Evolutionary conservation across 2,113 vertebrate genomes (phyloP).

Genomic region (Hemichromis elongatus): DNA sequence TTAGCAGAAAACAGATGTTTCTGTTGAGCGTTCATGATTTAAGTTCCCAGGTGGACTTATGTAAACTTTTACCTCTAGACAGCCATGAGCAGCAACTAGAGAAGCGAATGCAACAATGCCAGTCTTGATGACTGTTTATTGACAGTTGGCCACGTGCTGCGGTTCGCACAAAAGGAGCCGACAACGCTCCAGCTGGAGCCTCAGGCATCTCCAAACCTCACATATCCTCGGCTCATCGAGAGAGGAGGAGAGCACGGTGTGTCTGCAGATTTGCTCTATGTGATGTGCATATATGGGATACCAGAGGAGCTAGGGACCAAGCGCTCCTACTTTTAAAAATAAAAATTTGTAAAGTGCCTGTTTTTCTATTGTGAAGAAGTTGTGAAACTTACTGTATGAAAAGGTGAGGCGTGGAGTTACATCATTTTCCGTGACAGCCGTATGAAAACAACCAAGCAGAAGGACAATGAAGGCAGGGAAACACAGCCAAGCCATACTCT

Average conservation of each 20-base stretch:
- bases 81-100: not conserved
- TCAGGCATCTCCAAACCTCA: constrained; percentile 3
- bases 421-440: constrained; percentile 53
- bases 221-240: not conserved
- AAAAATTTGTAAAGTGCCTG: not conserved
- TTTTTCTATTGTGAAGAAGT: not conserved
- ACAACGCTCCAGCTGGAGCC: constrained; percentile 2
- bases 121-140: constrained; percentile 11
- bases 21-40: not conserved
- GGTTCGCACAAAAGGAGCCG: not conserved
- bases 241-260: not conserved
- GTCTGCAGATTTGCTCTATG: not conserved
- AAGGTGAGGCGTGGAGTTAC: constrained; percentile 77
- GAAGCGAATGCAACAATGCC: not conserved
- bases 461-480: constrained; percentile 42
- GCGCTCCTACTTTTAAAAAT: not conserved
- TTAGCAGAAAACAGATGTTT: not conserved
- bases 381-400: constrained; percentile 69
- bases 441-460: constrained; percentile 37
- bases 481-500: constrained; percentile 49
- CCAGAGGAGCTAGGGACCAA: not conserved
- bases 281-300: not conserved
- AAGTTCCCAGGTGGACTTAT: not conserved
- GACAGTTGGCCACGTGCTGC: constrained; percentile 25
- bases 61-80: not conserved